These are phyloP conservation scores for Diachrysia chrysitis DNA, from an alignment of 2,888 invertebrate genomes.

Conservation along the genomic window DNA sequence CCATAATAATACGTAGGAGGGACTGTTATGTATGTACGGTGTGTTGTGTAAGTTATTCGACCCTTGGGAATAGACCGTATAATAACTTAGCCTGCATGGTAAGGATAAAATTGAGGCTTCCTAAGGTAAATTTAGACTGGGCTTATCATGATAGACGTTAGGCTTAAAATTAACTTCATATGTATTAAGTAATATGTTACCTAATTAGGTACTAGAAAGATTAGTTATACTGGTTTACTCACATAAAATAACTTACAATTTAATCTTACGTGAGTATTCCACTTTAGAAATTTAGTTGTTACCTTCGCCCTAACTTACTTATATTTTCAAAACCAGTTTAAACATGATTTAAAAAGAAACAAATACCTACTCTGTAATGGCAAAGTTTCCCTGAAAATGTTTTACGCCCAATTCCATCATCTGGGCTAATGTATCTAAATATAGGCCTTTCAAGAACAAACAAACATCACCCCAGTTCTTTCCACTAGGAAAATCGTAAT, in stretches of 20 bases:
- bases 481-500: background rate
- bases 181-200: background rate
- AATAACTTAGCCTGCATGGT: background rate
- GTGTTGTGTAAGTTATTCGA: constrained; percentile 19
- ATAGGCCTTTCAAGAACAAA: constrained; percentile 7
- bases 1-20: constrained; percentile 33
- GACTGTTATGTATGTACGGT: constrained; percentile 11
- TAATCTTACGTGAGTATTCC: background rate
- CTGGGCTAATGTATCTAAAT: constrained; percentile 33
- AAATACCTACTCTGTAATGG: background rate
- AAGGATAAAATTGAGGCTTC: background rate
- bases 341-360: background rate
- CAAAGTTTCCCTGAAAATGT: constrained; percentile 8
- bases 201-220: background rate
- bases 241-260: background rate
- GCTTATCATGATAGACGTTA: background rate
- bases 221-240: too few species aligned
- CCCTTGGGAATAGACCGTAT: constrained; percentile 29
- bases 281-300: background rate
- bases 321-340: background rate
- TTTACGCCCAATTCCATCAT: constrained; percentile 21
- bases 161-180: background rate
- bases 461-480: too few species aligned
- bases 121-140: background rate
- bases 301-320: background rate